Evolutionary conservation across 2,113 vertebrate species (phyloP), one percentile per base, ranked within the genome.

Genomic region (Ictidomys tridecemlineatus): DNA sequence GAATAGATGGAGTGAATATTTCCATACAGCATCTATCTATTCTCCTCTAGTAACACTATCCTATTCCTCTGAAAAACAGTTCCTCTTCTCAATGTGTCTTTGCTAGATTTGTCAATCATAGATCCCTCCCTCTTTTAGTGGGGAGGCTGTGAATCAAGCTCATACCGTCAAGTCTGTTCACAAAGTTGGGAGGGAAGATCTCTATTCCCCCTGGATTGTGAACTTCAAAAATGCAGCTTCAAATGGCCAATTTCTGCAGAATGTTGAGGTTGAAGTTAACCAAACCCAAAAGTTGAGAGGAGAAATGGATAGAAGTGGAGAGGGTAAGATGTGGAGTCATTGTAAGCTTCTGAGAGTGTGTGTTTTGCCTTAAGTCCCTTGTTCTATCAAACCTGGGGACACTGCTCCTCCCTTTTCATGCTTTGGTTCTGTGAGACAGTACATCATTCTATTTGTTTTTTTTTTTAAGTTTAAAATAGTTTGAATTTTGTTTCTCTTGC

Each of bases 301-400:
- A 93, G 48, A 84, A 79, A 4, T 30, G 32, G 22, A 32, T 24
- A 4, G 9, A 42, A 51, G 73, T 14, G 3, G 28, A 82, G 14
- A 26, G 18, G 26, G 9, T 42, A 28, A 42, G 74, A 8, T 22
- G 12, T 42, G 32, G 42, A 63, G 42, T 18, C 14, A 7, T 6
- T 24, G 0, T 2, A 30, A 32, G 2, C 24, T 14, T 3, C n/a
- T 30, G 61, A 34, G 12, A 22, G 37, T 61, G 28, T 1, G 1
- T 26, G 26, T 13, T 63, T 58, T 63, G 20, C 11, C 72, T 51
- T 53, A 37, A 34, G 4, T 51, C 11, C 32, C 1, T 0, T 28
- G 14, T 45, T 69, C 24, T 9, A 42, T 34, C 5, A 26, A 73
- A 30, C 67, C 65, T 34, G 8, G 51, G 42, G 14, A 22, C 9